Evolutionary conservation across 1,140 invertebrate genomes (phyloP), one percentile per base, ranked within the genome.

Genomic region (Calephelis virginiensis): DNA sequence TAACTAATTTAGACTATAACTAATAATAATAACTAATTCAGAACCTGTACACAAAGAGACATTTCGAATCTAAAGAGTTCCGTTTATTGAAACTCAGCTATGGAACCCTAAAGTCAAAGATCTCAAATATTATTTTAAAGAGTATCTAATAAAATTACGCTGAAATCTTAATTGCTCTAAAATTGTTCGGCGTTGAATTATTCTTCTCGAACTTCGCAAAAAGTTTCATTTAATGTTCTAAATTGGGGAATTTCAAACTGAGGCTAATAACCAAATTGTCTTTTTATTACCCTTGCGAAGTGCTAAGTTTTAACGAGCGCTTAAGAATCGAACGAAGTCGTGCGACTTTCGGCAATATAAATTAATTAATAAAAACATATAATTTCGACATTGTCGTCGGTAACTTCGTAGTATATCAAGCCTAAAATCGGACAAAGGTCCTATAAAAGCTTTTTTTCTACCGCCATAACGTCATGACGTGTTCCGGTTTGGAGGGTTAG

Each of bases 181-280:
- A 38, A 37, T 12, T 37, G 53, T 11, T 37, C 11, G 14, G 4
- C 28, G 62, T 63, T 61, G 71, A 73, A 75, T 77, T 76, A 75
- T 59, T 59, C 53, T 59, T 37, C 53, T 75, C 63, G 68, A 74
- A 77, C 61, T 76, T 72, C 64, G n/a, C 69, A 38, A 59, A 59
- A 59, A 59, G 53, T 59, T 37, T 12, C 37, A 59, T 59, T 59
- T n/a, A 59, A 59, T 37, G 11, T 17, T 59, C 53, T 59, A 59
- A 38, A 59, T 59, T 59, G 12, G 53, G 17, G 53, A 59, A 38
- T 40, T 59, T 59, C 53, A 38, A 59, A 59, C 28, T 17, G 53
- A 59, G 28, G 28, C 17, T 59, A 59, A 59, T 59, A 59, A 59
- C 53, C 53, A 59, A 59, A 59, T 59, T 59, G 53, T 17, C 53